These are phyloP conservation scores for Theretra japonica DNA, from an alignment of 2,888 invertebrate genomes.

Conservation along the genomic window DNA sequence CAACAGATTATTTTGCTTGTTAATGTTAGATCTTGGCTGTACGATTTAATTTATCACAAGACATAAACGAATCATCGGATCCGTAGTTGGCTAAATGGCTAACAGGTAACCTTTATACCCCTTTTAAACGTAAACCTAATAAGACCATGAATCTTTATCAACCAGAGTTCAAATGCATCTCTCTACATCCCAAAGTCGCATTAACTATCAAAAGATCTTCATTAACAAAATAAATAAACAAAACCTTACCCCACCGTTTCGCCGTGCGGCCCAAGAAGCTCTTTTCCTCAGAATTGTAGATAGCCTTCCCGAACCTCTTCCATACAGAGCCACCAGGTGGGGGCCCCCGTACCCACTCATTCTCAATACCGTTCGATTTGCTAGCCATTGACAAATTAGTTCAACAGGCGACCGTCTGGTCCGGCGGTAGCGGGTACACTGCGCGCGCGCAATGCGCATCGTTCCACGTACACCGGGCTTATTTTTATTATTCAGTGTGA, in stretches of 20 bases:
- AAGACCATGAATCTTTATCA: no score
- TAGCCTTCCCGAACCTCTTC: constrained; percentile 56
- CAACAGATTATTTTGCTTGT: no score
- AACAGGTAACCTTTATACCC: no score
- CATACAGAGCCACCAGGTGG: constrained; percentile 59
- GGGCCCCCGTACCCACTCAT: constrained; percentile 72
- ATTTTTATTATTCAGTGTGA: constrained; percentile 30
- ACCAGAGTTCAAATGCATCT: no score
- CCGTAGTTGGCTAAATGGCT: no score
- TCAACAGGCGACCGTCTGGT: constrained; percentile 47
- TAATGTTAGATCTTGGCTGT: no score
- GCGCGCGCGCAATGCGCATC: constrained; percentile 54
- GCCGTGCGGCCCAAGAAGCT: constrained; percentile 75
- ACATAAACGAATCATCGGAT: no score
- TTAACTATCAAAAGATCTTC: neutral
- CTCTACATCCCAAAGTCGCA: neutral
- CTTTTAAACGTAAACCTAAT: no score
- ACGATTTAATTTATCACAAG: no score
- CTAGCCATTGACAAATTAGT: constrained; percentile 48
- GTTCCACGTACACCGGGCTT: constrained; percentile 16
- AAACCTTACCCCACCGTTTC: constrained; percentile 75
- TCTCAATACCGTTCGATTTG: constrained; percentile 69
- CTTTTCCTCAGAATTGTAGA: constrained; percentile 72
- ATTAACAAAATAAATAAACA: neutral
- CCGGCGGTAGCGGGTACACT: constrained; percentile 50